These are phyloP conservation scores for Enteromius afrohamiltoni DNA, from an alignment of 2,797 vertebrate species.

Conservation along the genomic window DNA sequence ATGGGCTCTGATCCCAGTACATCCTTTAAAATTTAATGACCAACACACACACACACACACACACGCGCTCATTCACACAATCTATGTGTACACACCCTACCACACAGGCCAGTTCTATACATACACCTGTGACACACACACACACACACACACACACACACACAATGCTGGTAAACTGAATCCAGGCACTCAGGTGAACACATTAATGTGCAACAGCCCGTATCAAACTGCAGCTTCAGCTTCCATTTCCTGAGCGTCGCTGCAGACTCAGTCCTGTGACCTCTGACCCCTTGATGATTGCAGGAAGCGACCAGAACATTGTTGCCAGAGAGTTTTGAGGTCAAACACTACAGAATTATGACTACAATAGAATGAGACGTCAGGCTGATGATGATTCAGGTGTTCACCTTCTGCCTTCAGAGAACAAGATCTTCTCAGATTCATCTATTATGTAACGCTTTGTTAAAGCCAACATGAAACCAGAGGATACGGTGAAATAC, in stretches of 20 bases:
- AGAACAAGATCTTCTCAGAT: not conserved
- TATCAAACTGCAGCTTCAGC: conserved; percentile 48
- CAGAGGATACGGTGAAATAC: not conserved
- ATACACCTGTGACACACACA: conserved; percentile 44
- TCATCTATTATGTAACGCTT: not conserved
- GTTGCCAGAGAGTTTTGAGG: not conserved
- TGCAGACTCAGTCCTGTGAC: conserved; percentile 33
- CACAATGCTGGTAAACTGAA: conserved; percentile 62
- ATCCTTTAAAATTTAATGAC: conserved; percentile 58
- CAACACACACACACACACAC: not conserved
- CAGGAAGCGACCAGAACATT: conserved; percentile 27
- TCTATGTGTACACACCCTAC: not conserved
- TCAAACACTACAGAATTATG: conserved; percentile 16
- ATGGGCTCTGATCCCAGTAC: conserved; percentile 47
- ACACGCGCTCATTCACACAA: conserved; percentile 13
- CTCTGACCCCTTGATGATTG: conserved; percentile 47
- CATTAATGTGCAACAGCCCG: conserved; percentile 69
- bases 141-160: conserved; percentile 15
- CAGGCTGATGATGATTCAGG: conserved; percentile 17
- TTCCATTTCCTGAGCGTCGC: conserved; percentile 56
- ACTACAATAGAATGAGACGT: not conserved
- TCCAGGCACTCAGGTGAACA: conserved; percentile 53
- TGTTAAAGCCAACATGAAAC: not conserved
- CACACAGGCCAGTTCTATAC: not conserved
- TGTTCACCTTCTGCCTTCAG: conserved; percentile 7